Percentiles rank a stretch among this genome's conserved stretches.
Conservation (phyloP, 1,140 invertebrate genomes). For the Neodiprion virginianus region DNA sequence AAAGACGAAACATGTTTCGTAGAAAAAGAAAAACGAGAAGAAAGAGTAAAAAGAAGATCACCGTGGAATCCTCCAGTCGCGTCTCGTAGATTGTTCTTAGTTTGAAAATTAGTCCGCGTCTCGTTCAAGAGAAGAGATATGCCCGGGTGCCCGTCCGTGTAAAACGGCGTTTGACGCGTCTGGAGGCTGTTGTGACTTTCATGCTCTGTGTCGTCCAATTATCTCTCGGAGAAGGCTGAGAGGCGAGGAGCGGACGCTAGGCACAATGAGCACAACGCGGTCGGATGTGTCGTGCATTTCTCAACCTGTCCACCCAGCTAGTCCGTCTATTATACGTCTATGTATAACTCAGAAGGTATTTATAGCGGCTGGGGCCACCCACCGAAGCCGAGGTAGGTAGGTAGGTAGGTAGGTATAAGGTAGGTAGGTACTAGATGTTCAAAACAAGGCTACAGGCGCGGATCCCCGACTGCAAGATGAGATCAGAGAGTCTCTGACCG, state of each 20-base stretch:
- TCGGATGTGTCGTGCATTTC: background rate
- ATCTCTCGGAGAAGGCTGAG: background rate
- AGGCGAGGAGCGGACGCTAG: background rate
- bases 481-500: background rate
- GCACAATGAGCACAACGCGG: background rate
- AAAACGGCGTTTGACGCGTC: background rate
- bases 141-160: background rate
- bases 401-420: no score
- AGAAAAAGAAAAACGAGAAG: no score
- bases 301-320: background rate
- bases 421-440: background rate
- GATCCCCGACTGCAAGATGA: background rate
- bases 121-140: no score
- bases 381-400: background rate
- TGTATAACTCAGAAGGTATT: background rate
- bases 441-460: background rate
- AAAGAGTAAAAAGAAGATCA: no score
- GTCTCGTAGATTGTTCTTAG: no score
- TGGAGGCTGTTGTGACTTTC: background rate
- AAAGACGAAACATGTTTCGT: no score
- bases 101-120: background rate
- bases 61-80: no score
- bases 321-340: conserved; percentile 3
- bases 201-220: background rate
- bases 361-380: background rate